These are phyloP conservation scores for Parnassius apollo DNA, from an alignment of 2,888 invertebrate genomes.

Conservation along the genomic window DNA sequence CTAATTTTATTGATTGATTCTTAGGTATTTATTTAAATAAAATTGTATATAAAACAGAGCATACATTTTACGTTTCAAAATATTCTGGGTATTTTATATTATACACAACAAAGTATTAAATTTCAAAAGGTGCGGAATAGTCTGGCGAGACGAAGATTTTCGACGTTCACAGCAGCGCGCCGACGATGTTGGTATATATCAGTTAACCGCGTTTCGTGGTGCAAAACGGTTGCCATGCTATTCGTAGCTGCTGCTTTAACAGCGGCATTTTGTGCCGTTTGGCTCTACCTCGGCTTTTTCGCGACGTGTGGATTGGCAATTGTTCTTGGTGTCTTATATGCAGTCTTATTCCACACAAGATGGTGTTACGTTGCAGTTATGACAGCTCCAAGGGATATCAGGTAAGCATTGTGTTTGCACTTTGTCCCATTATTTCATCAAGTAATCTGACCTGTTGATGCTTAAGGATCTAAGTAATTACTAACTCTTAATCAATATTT, in stretches of 20 bases:
- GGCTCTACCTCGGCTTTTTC: conserved; percentile 82
- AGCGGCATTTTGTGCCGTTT: conserved; percentile 67
- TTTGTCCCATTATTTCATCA: conserved; percentile 17
- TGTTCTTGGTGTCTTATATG: conserved; percentile 82
- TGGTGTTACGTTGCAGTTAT: conserved; percentile 89
- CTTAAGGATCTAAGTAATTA: conserved; percentile 4
- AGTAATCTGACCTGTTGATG: conserved; percentile 12
- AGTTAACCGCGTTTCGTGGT: conserved; percentile 75
- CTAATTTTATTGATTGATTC: too few relatives aligned
- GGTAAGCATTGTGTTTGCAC: conserved; percentile 69
- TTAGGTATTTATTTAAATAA: too few relatives aligned
- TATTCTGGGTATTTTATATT: too few relatives aligned
- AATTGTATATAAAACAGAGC: too few relatives aligned
- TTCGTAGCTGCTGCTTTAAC: conserved; percentile 61
- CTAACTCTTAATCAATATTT: too few relatives aligned
- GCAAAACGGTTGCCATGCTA: conserved; percentile 69
- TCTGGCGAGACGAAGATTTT: conserved; percentile 30
- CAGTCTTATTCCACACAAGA: conserved; percentile 85
- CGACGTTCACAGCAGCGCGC: conserved; percentile 34
- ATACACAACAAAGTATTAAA: too few relatives aligned
- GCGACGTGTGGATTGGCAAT: conserved; percentile 83
- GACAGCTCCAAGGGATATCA: conserved; percentile 87
- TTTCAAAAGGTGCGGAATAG: background rate
- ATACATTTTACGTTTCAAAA: too few relatives aligned
- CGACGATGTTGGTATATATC: conserved; percentile 45